Conservation (phyloP, 2,888 invertebrate genomes). For the Willowsia nigromaculata region DNA sequence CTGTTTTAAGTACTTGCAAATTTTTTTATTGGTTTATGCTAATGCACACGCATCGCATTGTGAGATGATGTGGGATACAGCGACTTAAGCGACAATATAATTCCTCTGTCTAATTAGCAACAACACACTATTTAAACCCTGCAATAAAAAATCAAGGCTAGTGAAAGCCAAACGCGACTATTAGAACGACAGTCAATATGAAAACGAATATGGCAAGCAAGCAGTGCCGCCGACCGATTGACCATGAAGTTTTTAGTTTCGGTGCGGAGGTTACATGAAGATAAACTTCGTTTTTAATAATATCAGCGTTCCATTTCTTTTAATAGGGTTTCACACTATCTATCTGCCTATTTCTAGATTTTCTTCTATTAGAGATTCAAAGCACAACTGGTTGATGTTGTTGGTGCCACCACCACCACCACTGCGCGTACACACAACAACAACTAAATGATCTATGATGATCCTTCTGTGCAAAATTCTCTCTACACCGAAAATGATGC, state of each 20-base stretch:
- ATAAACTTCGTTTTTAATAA: background rate
- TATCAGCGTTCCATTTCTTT: background rate
- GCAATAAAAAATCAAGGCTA: background rate
- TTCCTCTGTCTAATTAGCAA: background rate
- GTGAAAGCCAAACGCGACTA: background rate
- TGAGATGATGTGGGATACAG: too few species aligned
- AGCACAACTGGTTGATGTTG: too few species aligned
- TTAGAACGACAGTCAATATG: background rate
- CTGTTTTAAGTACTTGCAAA: too few species aligned
- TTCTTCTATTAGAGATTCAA: background rate
- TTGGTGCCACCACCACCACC: too few species aligned
- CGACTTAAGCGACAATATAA: too few species aligned
- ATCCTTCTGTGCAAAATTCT: background rate
- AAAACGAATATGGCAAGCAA: background rate
- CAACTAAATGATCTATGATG: background rate
- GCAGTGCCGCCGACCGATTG: conserved; percentile 37
- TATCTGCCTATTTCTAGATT: background rate
- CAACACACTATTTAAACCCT: background rate
- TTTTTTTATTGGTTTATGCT: too few species aligned
- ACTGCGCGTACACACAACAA: background rate
- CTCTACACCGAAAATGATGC: conserved; percentile 42
- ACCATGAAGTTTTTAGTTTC: conserved; percentile 28
- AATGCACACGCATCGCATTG: too few species aligned
- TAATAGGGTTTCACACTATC: background rate
- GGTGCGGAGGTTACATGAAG: background rate